Percentiles rank a stretch among this genome's conserved stretches.
phyloP scores from a whole-genome alignment of 1,140 invertebrate genomes.

The Lordiphosa mommai region DNA sequence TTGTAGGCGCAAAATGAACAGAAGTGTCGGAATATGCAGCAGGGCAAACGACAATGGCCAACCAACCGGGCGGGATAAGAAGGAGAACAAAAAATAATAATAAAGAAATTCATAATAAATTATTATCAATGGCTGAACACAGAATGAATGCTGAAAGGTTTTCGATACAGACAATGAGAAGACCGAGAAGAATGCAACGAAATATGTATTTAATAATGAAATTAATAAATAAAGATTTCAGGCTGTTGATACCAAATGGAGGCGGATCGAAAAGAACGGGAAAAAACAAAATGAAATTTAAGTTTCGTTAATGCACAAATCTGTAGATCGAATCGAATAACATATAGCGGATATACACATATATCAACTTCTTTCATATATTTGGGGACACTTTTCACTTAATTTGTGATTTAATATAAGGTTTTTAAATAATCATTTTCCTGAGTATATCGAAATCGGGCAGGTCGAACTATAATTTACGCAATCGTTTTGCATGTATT shows the following conservation, averaged over 20 bases:
- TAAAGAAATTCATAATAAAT: constrained; percentile 62
- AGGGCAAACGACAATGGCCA: constrained; percentile 31
- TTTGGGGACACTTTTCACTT: too few species aligned
- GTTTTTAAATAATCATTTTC: too few species aligned
- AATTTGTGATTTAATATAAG: too few species aligned
- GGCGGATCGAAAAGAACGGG: constrained; percentile 9
- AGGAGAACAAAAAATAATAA: constrained; percentile 24
- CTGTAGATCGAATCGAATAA: too few species aligned
- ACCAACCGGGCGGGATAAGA: constrained; percentile 12
- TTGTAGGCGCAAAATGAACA: constrained; percentile 47
- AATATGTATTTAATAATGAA: constrained; percentile 39
- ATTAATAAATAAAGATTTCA: constrained; percentile 40
- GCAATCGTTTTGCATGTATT: too few species aligned
- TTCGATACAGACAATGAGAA: constrained; percentile 10
- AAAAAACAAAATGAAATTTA: constrained; percentile 3
- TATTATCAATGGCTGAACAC: constrained; percentile 37
- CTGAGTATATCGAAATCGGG: too few species aligned
- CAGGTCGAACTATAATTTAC: too few species aligned
- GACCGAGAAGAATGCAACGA: constrained; percentile 7
- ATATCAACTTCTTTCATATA: too few species aligned
- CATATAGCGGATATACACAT: too few species aligned
- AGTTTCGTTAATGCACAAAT: neutral
- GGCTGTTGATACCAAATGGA: neutral
- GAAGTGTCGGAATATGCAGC: constrained; percentile 14
- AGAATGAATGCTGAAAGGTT: constrained; percentile 29